Evolutionary conservation across 2,888 invertebrate species (phyloP), one percentile per base, ranked within the genome.

Genomic region (Quadroppia sp.): DNA sequence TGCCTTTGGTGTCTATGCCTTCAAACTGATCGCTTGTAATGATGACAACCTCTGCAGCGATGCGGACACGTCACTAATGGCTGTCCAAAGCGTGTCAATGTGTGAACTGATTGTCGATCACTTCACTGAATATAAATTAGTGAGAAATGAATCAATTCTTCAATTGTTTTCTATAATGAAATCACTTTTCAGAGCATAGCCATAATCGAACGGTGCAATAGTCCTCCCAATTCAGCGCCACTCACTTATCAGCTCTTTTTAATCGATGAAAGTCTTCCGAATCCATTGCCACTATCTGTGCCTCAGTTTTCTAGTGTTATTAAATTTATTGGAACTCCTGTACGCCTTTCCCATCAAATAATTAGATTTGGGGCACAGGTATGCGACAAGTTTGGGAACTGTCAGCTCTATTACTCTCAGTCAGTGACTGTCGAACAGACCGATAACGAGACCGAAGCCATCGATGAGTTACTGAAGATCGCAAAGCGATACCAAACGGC

Each of bases 181-280:
- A n/a, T n/a, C n/a, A n/a, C n/a, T 42, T 40, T 75, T 15, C 15
- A 78, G 78, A 71, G 74, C 25, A 71, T 59, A 25, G 72, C 74
- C 25, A 71, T 72, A 23, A 73, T 78, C 6, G 73, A 74, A 15
- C 74, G 75, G 15, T 78, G 78, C 53, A 77, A 77, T 42, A 74
- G 77, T 71, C 76, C 78, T 13, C 75, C 75, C 13, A 76, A 75
- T 17, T 74, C 76, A 48, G 76, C 76, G 2, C 78, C 78, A 11
- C 64, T 78, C 4, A 76, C 76, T 1, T 78, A 78, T 73, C 78
- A 78, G 59, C 67, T 78, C 23, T 76, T 74, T 56, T 71, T 76
- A 64, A 48, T 40, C n/a, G 71, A 72, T 50, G 70, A 69, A 36
- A 42, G 42, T 17, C 61, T 56, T 30, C 1, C 53, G 15, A 71